A percentile compares a stretch with the other conserved stretches of the same genome.
Evolutionary conservation across 2,797 vertebrate species (phyloP).

Genomic region (Spondyliosoma cantharus): DNA sequence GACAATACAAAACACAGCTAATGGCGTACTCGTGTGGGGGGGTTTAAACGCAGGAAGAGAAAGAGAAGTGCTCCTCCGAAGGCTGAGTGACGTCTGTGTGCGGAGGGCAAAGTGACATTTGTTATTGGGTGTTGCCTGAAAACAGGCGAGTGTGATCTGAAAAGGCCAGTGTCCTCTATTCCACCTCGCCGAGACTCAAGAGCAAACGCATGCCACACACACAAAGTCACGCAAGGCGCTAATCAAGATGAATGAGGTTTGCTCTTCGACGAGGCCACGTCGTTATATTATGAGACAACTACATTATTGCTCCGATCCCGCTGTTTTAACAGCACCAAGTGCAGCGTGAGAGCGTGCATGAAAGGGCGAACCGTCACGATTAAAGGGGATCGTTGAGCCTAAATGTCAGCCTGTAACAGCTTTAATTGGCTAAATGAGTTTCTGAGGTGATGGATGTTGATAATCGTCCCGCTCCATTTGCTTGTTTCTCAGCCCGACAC

Average conservation of each 20-base stretch:
- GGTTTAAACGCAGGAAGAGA: conserved; percentile 19
- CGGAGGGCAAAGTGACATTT: conserved; percentile 47
- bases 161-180: conserved; percentile 58
- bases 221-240: conserved; percentile 24
- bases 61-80: conserved; percentile 23
- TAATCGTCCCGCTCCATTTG: conserved; percentile 74
- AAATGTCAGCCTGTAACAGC: conserved; percentile 69
- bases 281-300: conserved; percentile 60
- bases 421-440: conserved; percentile 79
- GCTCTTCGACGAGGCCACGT: conserved; percentile 50
- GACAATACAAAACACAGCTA: conserved; percentile 27
- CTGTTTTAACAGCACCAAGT: conserved; percentile 34
- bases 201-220: conserved; percentile 14
- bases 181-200: conserved; percentile 37
- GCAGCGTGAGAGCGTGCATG: background rate
- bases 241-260: conserved; percentile 70
- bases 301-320: conserved; percentile 58
- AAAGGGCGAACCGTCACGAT: conserved; percentile 48
- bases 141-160: conserved; percentile 49
- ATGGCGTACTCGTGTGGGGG: conserved; percentile 13
- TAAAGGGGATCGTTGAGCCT: conserved; percentile 51
- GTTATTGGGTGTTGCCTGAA: conserved; percentile 48
- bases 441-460: conserved; percentile 79
- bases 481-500: conserved; percentile 47
- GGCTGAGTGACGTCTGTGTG: conserved; percentile 39